Base-by-base conservation (phyloP, 2,888 invertebrate species). In the Phragmatobia fuliginosa region DNA sequence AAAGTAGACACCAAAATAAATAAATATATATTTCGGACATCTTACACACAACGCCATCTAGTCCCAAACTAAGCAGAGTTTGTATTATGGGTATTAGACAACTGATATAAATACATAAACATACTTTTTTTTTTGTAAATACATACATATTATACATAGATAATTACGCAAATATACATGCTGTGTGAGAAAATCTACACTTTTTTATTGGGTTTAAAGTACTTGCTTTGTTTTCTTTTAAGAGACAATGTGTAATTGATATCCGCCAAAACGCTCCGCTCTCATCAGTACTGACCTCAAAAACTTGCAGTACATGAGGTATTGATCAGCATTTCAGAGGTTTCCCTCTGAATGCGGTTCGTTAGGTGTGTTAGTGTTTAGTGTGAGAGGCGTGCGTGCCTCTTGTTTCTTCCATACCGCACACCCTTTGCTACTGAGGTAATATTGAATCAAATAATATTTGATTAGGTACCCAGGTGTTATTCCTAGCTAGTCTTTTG, bases 391-490 rank as follows among this genome's bases (percentile, higher is more conserved):
- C 87, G 90, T 86, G 87, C 89, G 85, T 86, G 88, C 80, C 82
- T 78, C 83, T 86, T 86, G 87, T 87, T 85, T 81, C 82, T 80
- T 85, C 87, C 73, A 79, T 80, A 74, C 71, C 78, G 63, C 80
- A 80, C 80, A 81, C 80, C 78, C 78, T 73, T 74, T 75, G 69
- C 73, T 49, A 75, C 79, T 72, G 71, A 86, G 88, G 88, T 88
- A 88, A 89, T 93, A 93, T 93, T 91, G 87, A 87, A 90, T 90
- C 87, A 87, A 86, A 91, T 90, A 91, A 91, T 91, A 92, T 91
- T 91, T 90, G 91, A 90, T 90, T 85, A 90, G 85, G 84, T 81
- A 64, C 79, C 74, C 91, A 90, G 88, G 87, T 90, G 88, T 69
- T 81, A 69, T 71, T 71, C 64, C 68, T 69, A 83, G 86, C 85